A percentile compares a stretch with the other conserved stretches of the same genome.
phyloP scores from a whole-genome alignment of 2,888 invertebrate genomes.

The Masnerella sp. region DNA sequence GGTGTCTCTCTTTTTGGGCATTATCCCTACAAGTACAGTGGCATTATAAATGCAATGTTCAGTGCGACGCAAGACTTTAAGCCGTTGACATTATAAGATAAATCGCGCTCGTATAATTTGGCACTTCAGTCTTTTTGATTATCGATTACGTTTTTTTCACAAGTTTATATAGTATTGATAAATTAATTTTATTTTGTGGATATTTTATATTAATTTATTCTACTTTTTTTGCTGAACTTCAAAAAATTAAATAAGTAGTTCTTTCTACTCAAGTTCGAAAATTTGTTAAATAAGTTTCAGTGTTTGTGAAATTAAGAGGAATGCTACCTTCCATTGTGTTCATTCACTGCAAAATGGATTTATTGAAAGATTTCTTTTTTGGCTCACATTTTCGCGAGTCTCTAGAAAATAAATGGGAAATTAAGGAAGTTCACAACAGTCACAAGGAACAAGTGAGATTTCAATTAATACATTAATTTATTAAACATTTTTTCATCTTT shows the following conservation, averaged over 20 bases:
- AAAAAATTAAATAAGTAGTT: too few relatives aligned
- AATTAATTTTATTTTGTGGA: too few relatives aligned
- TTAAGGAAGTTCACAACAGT: constrained; percentile 4
- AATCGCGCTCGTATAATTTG: constrained; percentile 1
- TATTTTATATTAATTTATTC: background rate
- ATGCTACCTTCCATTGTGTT: constrained; percentile 56
- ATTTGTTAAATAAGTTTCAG: too few relatives aligned
- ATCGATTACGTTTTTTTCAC: background rate
- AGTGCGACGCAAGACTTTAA: constrained; percentile 20
- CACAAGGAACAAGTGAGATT: constrained; percentile 7
- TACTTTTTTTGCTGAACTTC: constrained; percentile 14
- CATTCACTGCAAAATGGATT: constrained; percentile 55
- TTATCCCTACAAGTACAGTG: constrained; percentile 15
- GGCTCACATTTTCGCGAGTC: constrained; percentile 34
- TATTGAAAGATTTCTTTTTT: constrained; percentile 62
- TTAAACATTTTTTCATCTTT: background rate
- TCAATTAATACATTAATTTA: background rate
- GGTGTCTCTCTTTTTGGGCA: constrained; percentile 21
- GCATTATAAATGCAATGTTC: constrained; percentile 17
- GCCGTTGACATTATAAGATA: constrained; percentile 13
- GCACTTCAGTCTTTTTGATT: background rate
- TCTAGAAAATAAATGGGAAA: background rate
- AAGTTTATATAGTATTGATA: background rate
- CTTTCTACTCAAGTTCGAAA: too few relatives aligned
- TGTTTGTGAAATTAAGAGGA: background rate